Percentiles rank a stretch among this genome's conserved stretches.
These are phyloP conservation scores for Cryptoblepharus egeriae DNA, from an alignment of 2,797 vertebrate species.

Conservation along the genomic window DNA sequence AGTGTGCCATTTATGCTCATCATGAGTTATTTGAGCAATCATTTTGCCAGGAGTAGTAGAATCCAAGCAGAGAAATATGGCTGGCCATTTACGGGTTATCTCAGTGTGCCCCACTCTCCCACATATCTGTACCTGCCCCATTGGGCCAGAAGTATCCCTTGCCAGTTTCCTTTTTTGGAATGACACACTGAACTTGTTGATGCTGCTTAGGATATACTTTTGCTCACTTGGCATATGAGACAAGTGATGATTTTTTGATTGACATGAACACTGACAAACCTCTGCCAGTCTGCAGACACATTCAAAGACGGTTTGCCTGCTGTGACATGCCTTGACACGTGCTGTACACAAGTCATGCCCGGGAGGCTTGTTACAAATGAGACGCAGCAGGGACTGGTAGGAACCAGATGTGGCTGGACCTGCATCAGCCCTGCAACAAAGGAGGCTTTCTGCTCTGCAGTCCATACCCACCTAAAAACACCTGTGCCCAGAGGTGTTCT, in stretches of 20 bases:
- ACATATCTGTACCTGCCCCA: not conserved
- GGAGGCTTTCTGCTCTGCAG: not conserved
- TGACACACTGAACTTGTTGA: not conserved
- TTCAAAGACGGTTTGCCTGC: not conserved
- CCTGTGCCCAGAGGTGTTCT: not conserved
- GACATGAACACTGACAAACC: not conserved
- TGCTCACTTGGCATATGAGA: not conserved
- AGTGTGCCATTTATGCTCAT: not conserved
- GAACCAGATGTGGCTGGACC: not conserved
- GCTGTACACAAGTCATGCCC: not conserved
- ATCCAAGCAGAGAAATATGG: not conserved
- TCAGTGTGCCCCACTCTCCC: not conserved
- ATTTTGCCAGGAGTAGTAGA: not conserved
- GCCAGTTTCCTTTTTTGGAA: not conserved
- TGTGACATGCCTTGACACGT: not conserved
- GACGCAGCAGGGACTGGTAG: not conserved
- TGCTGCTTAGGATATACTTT: not conserved
- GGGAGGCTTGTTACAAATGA: not conserved
- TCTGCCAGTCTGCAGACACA: not conserved
- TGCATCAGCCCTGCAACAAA: not conserved
- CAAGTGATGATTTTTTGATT: not conserved
- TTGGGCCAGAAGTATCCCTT: not conserved
- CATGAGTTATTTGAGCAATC: not conserved
- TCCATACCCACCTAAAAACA: not conserved
- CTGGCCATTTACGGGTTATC: not conserved